Percentiles rank a stretch among this genome's conserved stretches.
Evolutionary conservation across 2,888 invertebrate species (phyloP).

Genomic region (Dryadula phaetusa): DNA sequence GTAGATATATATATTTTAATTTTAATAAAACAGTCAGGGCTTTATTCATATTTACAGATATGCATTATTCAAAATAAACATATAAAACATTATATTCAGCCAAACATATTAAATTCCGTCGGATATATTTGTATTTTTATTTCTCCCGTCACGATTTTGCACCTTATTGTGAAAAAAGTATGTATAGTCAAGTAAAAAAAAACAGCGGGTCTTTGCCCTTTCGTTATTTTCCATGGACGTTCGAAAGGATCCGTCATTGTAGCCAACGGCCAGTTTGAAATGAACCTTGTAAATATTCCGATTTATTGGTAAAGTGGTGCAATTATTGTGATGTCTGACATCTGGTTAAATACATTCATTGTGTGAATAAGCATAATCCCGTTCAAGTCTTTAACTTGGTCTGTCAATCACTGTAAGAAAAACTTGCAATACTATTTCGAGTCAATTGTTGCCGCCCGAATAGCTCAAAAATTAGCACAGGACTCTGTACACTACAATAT

Average conservation of each 20-base stretch:
- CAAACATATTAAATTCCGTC: conserved; percentile 8
- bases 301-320: too few relatives aligned
- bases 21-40: too few relatives aligned
- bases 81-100: conserved; percentile 10
- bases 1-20: too few relatives aligned
- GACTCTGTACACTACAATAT: too few relatives aligned
- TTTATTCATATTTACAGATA: background rate
- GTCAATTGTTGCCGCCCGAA: too few relatives aligned
- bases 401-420: too few relatives aligned
- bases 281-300: conserved; percentile 26
- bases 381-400: too few relatives aligned
- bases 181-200: conserved; percentile 47
- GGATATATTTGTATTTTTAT: conserved; percentile 38
- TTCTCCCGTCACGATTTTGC: conserved; percentile 52
- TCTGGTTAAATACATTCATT: too few relatives aligned
- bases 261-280: conserved; percentile 31
- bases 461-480: too few relatives aligned
- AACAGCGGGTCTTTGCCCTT: conserved; percentile 57
- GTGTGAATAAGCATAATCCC: too few relatives aligned
- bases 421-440: too few relatives aligned
- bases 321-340: background rate
- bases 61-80: conserved; percentile 3
- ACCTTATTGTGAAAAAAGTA: conserved; percentile 44
- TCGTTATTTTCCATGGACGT: conserved; percentile 48
- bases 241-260: conserved; percentile 43